These are phyloP conservation scores for Propithecus deckenii DNA, from an alignment of 2,797 vertebrate species.

Conservation along the genomic window DNA sequence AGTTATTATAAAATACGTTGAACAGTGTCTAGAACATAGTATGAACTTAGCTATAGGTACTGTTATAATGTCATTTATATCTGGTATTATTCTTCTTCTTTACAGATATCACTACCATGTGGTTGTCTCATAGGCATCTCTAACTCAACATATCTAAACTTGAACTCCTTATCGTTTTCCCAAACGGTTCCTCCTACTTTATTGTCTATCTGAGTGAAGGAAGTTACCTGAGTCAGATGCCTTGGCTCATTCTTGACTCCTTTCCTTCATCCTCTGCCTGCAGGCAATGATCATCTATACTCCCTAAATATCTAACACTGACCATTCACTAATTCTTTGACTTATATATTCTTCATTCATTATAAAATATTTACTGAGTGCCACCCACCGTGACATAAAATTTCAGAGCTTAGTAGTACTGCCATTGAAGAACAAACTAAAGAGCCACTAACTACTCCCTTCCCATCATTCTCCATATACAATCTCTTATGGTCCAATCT, in stretches of 20 bases:
- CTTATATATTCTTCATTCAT: slow-evolving; percentile 26
- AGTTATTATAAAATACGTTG: background rate
- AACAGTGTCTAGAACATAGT: background rate
- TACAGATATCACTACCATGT: background rate
- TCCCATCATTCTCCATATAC: background rate
- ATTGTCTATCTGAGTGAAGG: background rate
- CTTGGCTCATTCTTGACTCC: background rate
- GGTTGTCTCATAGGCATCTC: background rate
- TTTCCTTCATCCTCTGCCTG: background rate
- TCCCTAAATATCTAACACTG: background rate
- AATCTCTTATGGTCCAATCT: background rate
- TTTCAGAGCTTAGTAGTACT: background rate
- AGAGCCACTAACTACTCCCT: background rate
- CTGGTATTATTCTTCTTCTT: background rate
- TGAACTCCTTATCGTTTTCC: background rate
- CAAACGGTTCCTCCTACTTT: background rate
- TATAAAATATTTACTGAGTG: background rate
- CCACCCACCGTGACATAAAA: background rate
- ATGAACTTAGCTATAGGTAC: background rate
- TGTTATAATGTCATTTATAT: background rate
- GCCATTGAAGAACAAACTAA: background rate
- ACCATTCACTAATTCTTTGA: background rate
- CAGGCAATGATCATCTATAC: background rate
- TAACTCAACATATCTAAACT: background rate
- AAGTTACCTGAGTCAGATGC: background rate